Conservation (phyloP, 2,888 invertebrate species). For the Campoplex nolae region DNA sequence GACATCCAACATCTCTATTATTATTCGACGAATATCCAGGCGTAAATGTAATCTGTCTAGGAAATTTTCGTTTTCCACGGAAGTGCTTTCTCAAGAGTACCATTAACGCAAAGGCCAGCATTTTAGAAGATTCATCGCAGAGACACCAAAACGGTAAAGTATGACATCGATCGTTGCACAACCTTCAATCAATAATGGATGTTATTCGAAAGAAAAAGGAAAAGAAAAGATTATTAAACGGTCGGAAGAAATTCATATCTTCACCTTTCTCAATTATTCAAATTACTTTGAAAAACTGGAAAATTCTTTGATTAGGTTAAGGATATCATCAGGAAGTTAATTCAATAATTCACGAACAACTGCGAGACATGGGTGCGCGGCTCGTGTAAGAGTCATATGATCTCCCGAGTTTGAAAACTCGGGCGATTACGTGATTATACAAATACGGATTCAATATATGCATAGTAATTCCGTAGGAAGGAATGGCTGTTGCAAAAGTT, state of each 20-base stretch:
- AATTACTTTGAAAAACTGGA: neutral
- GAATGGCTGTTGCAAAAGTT: too few species aligned
- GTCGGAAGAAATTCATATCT: neutral
- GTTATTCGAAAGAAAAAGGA: neutral
- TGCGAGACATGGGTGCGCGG: too few species aligned
- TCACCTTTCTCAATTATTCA: neutral
- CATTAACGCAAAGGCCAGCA: neutral
- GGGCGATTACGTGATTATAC: too few species aligned
- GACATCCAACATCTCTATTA: neutral
- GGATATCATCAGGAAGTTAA: neutral
- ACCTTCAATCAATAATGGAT: conserved; percentile 44
- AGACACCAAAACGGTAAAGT: conserved; percentile 68
- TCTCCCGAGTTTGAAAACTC: neutral
- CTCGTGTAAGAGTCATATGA: neutral
- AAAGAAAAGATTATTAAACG: neutral
- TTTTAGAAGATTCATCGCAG: conserved; percentile 45
- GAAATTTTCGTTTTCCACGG: neutral
- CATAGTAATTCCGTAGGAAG: too few species aligned
- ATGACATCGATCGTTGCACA: conserved; percentile 67
- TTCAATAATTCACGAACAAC: neutral
- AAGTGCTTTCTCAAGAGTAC: neutral
- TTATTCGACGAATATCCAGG: neutral
- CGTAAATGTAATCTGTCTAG: neutral
- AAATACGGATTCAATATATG: too few species aligned
- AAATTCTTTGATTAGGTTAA: neutral